A percentile compares a stretch with the other conserved stretches of the same genome.
These are phyloP conservation scores for Amblyjoppa fuscipennis DNA, from an alignment of 2,888 invertebrate species.

Conservation along the genomic window DNA sequence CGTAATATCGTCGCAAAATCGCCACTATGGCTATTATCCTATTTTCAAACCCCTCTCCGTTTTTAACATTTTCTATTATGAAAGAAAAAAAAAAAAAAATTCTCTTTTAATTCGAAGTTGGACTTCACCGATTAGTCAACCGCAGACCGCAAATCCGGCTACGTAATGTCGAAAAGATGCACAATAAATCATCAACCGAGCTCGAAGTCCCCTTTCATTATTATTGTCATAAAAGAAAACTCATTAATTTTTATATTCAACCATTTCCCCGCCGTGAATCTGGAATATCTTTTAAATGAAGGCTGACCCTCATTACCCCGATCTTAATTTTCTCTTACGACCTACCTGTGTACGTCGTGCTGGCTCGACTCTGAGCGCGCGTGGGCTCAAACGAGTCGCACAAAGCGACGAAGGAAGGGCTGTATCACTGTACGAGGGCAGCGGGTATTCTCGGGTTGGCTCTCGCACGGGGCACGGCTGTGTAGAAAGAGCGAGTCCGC, in stretches of 20 bases:
- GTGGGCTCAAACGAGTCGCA: slow-evolving; percentile 8
- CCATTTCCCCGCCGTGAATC: neutral
- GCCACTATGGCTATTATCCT: neutral
- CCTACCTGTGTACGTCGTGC: neutral
- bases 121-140: neutral
- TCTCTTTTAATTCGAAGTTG: neutral
- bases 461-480: slow-evolving; percentile 35
- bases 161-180: neutral
- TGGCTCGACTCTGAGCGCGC: neutral
- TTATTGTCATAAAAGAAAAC: neutral
- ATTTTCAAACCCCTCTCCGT: no score
- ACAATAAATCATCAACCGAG: neutral
- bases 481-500: slow-evolving; percentile 10
- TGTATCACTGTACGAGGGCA: slow-evolving; percentile 20
- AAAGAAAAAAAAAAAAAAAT: no score
- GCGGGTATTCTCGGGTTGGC: slow-evolving; percentile 12
- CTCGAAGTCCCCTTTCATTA: neutral
- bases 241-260: neutral
- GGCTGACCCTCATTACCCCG: neutral
- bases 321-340: neutral
- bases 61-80: no score
- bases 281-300: neutral
- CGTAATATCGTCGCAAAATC: neutral
- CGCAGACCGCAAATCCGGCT: no score
- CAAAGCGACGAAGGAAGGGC: slow-evolving; percentile 16